A percentile compares a stretch with the other conserved stretches of the same genome.
Evolutionary conservation across 2,888 invertebrate species (phyloP).

Genomic region (Neoscelio sp.): DNA sequence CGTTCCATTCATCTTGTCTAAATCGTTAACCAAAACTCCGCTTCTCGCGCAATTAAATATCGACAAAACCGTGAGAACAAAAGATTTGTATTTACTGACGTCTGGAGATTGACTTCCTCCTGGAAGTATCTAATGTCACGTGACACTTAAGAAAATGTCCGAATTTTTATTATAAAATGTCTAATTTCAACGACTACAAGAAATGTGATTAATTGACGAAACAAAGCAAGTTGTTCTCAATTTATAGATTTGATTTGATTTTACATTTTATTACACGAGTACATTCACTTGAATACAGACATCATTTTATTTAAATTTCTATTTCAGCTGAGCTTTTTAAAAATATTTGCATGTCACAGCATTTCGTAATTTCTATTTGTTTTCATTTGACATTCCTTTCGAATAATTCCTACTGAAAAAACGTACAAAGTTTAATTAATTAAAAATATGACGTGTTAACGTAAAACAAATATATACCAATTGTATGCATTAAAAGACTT

Average conservation of each 20-base stretch:
- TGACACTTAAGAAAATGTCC: constrained; percentile 24
- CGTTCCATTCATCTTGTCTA: constrained; percentile 56
- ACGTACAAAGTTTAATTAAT: not conserved
- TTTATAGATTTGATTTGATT: not conserved
- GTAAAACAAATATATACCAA: not conserved
- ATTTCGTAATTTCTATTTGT: not conserved
- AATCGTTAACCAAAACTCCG: constrained; percentile 54
- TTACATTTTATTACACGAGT: not conserved
- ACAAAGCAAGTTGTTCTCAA: too few species aligned
- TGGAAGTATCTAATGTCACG: constrained; percentile 21
- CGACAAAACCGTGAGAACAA: constrained; percentile 49
- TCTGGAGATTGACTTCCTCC: constrained; percentile 21
- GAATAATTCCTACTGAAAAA: not conserved
- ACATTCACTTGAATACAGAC: too few species aligned
- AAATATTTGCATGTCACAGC: too few species aligned
- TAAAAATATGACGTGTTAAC: not conserved
- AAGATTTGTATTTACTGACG: constrained; percentile 34
- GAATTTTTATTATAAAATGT: too few species aligned
- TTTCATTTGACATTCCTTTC: too few species aligned
- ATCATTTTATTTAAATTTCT: too few species aligned
- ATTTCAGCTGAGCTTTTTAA: too few species aligned
- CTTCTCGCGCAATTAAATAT: constrained; percentile 61
- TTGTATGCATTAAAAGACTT: not conserved
- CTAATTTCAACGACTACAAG: too few species aligned
- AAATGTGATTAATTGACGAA: too few species aligned